Base-by-base conservation (phyloP, 1,140 invertebrate species). In the Cherax destructor region DNA sequence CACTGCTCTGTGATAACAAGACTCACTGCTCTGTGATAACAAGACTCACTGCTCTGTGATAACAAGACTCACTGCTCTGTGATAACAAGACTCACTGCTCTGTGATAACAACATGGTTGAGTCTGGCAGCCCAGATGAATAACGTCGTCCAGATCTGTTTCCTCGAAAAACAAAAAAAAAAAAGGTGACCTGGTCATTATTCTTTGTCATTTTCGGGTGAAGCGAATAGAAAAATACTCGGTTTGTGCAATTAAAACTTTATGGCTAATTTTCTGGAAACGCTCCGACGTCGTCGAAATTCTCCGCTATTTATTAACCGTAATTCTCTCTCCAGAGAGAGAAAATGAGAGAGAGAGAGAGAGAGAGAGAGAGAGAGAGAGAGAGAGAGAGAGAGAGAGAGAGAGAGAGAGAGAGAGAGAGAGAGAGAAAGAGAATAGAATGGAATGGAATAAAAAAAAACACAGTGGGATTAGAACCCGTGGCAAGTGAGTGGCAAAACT, bases 201-300 rank as follows among this genome's bases (percentile, higher is more conserved):
- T 72, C 69, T 30, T 72, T 72, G 69, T 72, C 69, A 30, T 72
- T 72, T 72, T 72, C 69, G 69, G 69, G 69, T 72, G 69, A 72
- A 6, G 69, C 69, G n/a, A 72, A 72, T 7, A 72, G 69, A 72
- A 72, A 72, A 72, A 72, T 72, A 24, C 21, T 72, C 69, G 69
- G 69, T 72, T 72, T 72, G 69, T 24, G 24, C n/a, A 72, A 72
- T 72, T 72, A 72, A 72, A 72, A 72, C 69, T 72, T 72, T 72
- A 72, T 72, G 69, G 69, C 69, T 72, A 72, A 72, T 72, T 72
- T 72, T 72, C 69, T 72, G 69, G 69, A 72, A 72, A 72, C n/a
- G 69, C 21, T n/a, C n/a, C 21, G 18, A 72, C 69, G 69, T 72
- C 69, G 69, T n/a, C 69, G 69, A 30, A 72, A 24, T 72, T 72